Conservation (phyloP, 2,797 vertebrate genomes). For the Cyclopterus lumpus region DNA sequence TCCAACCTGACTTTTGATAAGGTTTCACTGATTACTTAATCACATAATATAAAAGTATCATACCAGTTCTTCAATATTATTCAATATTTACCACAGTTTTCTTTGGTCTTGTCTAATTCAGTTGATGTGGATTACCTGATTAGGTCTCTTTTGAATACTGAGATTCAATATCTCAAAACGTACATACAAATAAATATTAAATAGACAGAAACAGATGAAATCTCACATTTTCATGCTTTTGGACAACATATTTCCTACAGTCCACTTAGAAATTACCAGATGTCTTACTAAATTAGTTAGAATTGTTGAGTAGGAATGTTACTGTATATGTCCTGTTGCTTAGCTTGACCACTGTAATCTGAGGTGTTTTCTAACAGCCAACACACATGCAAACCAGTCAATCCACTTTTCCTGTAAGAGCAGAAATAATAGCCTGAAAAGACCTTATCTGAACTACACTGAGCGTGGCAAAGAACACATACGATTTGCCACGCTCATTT, state of each 20-base stretch:
- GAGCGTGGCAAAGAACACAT: neutral
- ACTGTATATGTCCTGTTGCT: slow-evolving; percentile 15
- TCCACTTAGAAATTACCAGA: slow-evolving; percentile 16
- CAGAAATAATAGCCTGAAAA: slow-evolving; percentile 18
- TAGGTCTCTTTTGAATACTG: slow-evolving; percentile 23
- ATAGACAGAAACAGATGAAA: slow-evolving; percentile 17
- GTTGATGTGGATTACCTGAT: slow-evolving; percentile 25
- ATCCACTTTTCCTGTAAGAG: slow-evolving; percentile 41
- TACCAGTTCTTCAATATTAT: neutral
- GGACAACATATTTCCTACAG: slow-evolving; percentile 1
- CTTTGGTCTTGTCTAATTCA: neutral
- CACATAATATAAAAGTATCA: neutral
- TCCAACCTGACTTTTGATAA: neutral
- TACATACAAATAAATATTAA: too few species aligned
- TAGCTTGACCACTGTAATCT: slow-evolving; percentile 43
- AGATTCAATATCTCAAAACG: slow-evolving; percentile 20
- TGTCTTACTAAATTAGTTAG: slow-evolving; percentile 15
- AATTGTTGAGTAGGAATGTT: slow-evolving; percentile 6
- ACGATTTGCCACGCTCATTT: neutral
- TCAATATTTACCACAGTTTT: neutral
- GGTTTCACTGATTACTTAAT: neutral
- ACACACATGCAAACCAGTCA: slow-evolving; percentile 41
- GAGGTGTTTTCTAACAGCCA: slow-evolving; percentile 43
- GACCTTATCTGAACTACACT: slow-evolving; percentile 5
- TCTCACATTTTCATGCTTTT: slow-evolving; percentile 8